Evolutionary conservation across 2,797 vertebrate genomes (phyloP), one percentile per base, ranked within the genome.

Genomic region (Sebastolobus alascanus): DNA sequence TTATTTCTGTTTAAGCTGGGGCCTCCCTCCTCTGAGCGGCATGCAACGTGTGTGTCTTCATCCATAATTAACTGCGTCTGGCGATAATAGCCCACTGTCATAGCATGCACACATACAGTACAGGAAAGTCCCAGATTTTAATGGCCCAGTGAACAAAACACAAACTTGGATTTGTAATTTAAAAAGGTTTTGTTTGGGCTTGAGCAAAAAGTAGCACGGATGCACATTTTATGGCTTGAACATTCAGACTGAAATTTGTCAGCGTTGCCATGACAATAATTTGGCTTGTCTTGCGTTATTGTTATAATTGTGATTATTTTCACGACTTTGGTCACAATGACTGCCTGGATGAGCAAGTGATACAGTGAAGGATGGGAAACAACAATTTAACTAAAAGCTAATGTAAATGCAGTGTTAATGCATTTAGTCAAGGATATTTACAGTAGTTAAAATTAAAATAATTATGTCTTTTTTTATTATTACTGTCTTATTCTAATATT

Each of bases 1-100:
- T 65, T 68, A 70, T 52, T 87, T 81, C 37, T 79, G 60, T 65
- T 59, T n/a, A 74, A 40, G 40, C 40, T 3, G 8, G 63, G 69
- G 73, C 50, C 56, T 82, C 52, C 56, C 60, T 84, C 68, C 69
- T 40, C 33, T 22, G 16, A 67, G 33, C 4, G 2, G 13, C 60
- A 27, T 43, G 46, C 31, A 46, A 76, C 16, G 14, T 63, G 13
- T 43, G 58, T 54, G 54, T 79, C 10, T 22, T 54, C 37, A 80
- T 84, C 31, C 59, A 75, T 59, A 77, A 77, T 58, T 64, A 70
- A 71, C 60, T 55, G 50, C 6, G 38, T 66, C 73, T 38, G 11
- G 35, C 77, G 27, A 68, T 72, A 76, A 68, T 54, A 79, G 46
- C 52, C 25, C 14, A 18, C 46, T 73, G 40, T 63, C 33, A 40